phyloP scores from a whole-genome alignment of 2,113 vertebrate species.

The Saccopteryx leptura region DNA sequence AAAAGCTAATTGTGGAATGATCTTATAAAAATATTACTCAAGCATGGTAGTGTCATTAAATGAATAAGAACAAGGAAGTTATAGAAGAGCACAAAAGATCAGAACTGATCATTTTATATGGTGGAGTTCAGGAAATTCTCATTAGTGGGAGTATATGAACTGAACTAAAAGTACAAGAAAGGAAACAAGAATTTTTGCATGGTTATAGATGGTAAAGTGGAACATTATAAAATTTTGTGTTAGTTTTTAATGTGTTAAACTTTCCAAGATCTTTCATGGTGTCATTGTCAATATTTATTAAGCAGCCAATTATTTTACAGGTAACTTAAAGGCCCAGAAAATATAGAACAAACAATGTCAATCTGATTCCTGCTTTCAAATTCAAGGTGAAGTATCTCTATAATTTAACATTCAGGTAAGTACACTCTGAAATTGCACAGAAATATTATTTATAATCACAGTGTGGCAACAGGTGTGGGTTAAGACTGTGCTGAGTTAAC shows the following conservation, averaged over 20 bases:
- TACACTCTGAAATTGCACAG: not conserved
- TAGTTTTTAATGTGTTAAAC: not conserved
- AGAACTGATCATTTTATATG: not conserved
- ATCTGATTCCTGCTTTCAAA: not conserved
- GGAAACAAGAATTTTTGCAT: not conserved
- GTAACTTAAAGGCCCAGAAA: not conserved
- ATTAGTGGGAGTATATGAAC: not conserved
- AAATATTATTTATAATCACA: not conserved
- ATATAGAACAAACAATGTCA: not conserved
- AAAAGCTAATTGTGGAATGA: not conserved
- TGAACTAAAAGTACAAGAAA: not conserved
- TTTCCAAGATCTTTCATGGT: not conserved
- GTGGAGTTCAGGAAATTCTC: not conserved
- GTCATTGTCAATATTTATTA: not conserved
- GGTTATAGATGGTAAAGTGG: not conserved
- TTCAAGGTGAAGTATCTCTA: not conserved
- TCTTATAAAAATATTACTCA: not conserved
- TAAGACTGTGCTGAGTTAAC: not conserved
- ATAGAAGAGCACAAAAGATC: not conserved
- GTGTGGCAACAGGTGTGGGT: not conserved
- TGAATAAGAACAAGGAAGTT: not conserved
- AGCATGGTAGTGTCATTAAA: not conserved
- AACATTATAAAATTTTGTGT: not conserved
- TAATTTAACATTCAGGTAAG: not conserved
- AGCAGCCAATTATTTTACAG: not conserved